Conservation (phyloP, 1,140 invertebrate species). For the Pseudomyrmex dendroicus region DNA sequence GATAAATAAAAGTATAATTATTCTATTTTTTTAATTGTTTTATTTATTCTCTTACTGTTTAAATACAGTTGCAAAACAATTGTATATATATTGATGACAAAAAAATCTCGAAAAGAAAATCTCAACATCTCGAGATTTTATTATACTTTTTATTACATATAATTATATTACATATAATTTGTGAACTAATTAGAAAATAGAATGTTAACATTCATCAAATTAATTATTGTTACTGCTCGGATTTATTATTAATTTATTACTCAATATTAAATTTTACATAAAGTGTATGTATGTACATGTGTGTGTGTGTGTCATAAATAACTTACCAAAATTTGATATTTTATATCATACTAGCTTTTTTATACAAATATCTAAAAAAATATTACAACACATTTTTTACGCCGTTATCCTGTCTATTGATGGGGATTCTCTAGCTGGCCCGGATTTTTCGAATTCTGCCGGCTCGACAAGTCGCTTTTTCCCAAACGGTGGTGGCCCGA, state of each 20-base stretch:
- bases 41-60: background rate
- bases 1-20: constrained; percentile 40
- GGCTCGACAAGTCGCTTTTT: constrained; percentile 91
- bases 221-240: too few species aligned
- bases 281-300: too few species aligned
- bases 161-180: too few species aligned
- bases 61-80: background rate
- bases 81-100: too few species aligned
- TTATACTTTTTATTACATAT: too few species aligned
- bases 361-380: constrained; percentile 42
- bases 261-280: too few species aligned
- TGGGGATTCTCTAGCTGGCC: constrained; percentile 71
- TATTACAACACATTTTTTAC: background rate
- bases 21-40: constrained; percentile 8
- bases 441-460: constrained; percentile 91
- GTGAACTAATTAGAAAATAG: too few species aligned
- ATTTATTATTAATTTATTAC: too few species aligned
- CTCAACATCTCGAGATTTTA: too few species aligned
- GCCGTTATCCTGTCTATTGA: background rate
- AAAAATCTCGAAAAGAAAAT: too few species aligned
- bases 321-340: background rate
- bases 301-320: background rate
- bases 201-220: too few species aligned
- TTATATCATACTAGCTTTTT: constrained; percentile 13
- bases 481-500: constrained; percentile 95